Evolutionary conservation across 1,140 invertebrate genomes (phyloP).

Genomic region (Heliconius congener): DNA sequence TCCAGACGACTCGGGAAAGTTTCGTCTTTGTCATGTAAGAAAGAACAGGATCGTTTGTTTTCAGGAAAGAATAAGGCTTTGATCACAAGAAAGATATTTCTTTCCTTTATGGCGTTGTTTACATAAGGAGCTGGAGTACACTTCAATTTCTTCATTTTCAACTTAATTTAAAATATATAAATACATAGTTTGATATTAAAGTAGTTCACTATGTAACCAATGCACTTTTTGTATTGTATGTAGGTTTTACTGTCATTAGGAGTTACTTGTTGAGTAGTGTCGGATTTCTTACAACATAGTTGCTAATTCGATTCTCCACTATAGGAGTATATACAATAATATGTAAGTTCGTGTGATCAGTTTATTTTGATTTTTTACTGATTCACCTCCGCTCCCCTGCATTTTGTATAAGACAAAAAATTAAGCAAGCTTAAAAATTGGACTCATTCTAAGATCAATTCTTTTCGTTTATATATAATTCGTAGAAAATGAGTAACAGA

Average conservation of each 20-base stretch:
- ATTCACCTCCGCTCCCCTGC: too few species aligned
- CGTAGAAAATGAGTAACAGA: too few species aligned
- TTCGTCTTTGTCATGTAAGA: conserved; percentile 73
- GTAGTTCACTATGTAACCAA: not conserved
- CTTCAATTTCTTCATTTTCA: conserved; percentile 3
- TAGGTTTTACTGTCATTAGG: not conserved
- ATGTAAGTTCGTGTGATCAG: too few species aligned
- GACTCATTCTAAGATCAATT: too few species aligned
- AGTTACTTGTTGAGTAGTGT: too few species aligned
- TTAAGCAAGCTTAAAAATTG: too few species aligned
- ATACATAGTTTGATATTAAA: not conserved
- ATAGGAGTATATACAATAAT: too few species aligned
- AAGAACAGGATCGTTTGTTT: conserved; percentile 69
- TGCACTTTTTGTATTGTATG: not conserved
- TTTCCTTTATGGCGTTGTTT: conserved; percentile 36
- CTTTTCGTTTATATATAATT: too few species aligned
- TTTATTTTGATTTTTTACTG: too few species aligned
- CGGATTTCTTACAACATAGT: too few species aligned
- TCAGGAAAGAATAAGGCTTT: conserved; percentile 45
- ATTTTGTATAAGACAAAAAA: too few species aligned
- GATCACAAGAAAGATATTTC: conserved; percentile 36
- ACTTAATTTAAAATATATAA: conserved; percentile 9
- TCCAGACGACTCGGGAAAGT: conserved; percentile 59
- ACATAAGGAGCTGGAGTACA: conserved; percentile 22
- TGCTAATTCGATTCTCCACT: too few species aligned